These are phyloP conservation scores for Danio albolineatus DNA, from an alignment of 2,797 vertebrate species.

Conservation along the genomic window DNA sequence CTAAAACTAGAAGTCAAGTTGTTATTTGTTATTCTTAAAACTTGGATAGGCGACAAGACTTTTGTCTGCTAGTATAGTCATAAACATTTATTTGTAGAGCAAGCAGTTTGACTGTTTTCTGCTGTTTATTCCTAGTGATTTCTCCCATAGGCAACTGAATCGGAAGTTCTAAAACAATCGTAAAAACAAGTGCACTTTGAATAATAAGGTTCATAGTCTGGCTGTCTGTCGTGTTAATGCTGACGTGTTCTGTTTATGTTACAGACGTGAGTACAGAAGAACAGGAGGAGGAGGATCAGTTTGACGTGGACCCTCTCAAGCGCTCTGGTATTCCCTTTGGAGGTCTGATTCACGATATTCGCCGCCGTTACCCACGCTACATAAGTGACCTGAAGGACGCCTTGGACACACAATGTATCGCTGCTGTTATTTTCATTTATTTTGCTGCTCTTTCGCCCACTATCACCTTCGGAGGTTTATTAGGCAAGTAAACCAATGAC, in stretches of 20 bases:
- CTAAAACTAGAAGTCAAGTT: too few species aligned
- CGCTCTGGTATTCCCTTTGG: conserved; percentile 92
- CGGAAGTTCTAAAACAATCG: too few species aligned
- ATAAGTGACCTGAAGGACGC: conserved; percentile 91
- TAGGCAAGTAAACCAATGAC: conserved; percentile 79
- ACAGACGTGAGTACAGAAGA: conserved; percentile 81
- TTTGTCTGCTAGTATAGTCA: too few species aligned
- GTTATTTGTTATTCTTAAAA: too few species aligned
- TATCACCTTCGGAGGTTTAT: conserved; percentile 94
- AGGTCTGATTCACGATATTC: conserved; percentile 93
- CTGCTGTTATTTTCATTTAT: conserved; percentile 96
- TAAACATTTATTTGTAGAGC: too few species aligned
- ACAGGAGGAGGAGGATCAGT: conserved; percentile 79
- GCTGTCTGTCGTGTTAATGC: background rate
- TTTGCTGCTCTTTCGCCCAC: conserved; percentile 95
- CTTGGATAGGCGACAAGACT: too few species aligned
- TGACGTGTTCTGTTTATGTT: background rate
- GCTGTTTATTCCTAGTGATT: too few species aligned
- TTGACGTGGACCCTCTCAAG: conserved; percentile 90
- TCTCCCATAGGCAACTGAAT: too few species aligned
- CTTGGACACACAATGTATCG: conserved; percentile 92
- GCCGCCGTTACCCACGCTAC: conserved; percentile 92
- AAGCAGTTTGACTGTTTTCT: too few species aligned
- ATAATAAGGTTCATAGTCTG: background rate
- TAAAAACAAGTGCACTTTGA: too few species aligned